These are phyloP conservation scores for Muscina levida DNA, from an alignment of 2,888 invertebrate genomes.

Conservation along the genomic window DNA sequence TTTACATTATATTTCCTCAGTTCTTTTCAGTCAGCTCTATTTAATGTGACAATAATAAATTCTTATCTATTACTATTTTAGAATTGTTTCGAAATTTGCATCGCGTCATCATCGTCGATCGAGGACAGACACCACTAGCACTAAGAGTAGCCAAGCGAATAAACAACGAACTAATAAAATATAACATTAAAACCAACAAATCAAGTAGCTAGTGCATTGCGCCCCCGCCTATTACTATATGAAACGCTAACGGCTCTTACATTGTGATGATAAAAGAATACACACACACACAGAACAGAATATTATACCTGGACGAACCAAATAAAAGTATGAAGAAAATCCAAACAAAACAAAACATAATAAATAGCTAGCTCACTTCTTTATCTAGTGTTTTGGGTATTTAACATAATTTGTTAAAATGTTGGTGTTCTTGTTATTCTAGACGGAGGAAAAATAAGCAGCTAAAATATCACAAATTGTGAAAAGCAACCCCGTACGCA, in stretches of 20 bases:
- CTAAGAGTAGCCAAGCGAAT: conserved; percentile 18
- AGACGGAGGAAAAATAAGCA: conserved; percentile 5
- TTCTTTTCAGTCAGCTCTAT: neutral
- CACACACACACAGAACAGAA: conserved; percentile 25
- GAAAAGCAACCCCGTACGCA: too few species aligned
- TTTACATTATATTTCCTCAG: too few species aligned
- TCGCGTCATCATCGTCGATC: conserved; percentile 48
- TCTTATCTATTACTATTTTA: conserved; percentile 54
- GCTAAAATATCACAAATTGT: conserved; percentile 5
- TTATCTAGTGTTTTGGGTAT: conserved; percentile 41
- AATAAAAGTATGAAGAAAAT: conserved; percentile 15
- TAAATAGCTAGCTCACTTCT: conserved; percentile 30
- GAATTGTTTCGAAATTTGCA: conserved; percentile 52
- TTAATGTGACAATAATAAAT: conserved; percentile 18
- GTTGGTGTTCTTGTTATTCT: conserved; percentile 16
- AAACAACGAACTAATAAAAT: conserved; percentile 54
- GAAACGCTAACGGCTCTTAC: conserved; percentile 21
- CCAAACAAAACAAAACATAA: conserved; percentile 33
- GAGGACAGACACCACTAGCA: conserved; percentile 9
- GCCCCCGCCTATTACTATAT: conserved; percentile 44
- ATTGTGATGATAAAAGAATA: conserved; percentile 49
- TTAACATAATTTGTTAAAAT: conserved; percentile 36
- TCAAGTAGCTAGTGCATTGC: conserved; percentile 27
- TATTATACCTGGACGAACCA: neutral
- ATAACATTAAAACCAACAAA: conserved; percentile 16